phyloP scores from a whole-genome alignment of 2,797 vertebrate species.

The Danio kyathit region DNA sequence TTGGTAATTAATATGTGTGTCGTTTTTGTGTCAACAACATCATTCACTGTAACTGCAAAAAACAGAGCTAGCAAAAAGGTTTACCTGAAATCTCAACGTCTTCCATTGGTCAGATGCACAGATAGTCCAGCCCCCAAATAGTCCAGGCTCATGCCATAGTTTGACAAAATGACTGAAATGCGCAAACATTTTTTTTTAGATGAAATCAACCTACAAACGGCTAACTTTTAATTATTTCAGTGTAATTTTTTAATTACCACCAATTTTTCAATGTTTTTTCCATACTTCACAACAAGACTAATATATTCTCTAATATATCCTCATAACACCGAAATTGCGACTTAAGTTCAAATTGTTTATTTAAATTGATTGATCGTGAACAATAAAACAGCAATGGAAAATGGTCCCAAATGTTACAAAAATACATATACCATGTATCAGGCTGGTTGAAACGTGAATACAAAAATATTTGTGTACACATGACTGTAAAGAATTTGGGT shows the following conservation, averaged over 20 bases:
- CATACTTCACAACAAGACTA: no score
- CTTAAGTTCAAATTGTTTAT: slow-evolving; percentile 63
- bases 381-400: slow-evolving; percentile 58
- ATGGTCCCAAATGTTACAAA: slow-evolving; percentile 56
- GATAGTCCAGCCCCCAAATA: background rate
- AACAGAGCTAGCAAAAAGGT: background rate
- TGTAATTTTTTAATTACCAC: no score
- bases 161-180: background rate
- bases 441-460: slow-evolving; percentile 46
- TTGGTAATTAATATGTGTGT: background rate
- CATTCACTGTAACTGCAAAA: background rate
- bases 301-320: no score
- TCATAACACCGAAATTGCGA: background rate
- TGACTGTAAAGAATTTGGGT: slow-evolving; percentile 38
- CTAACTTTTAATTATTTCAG: no score
- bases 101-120: background rate
- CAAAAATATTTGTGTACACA: slow-evolving; percentile 56
- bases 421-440: slow-evolving; percentile 60
- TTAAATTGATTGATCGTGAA: slow-evolving; percentile 64
- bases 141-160: no score
- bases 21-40: background rate
- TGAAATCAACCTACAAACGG: background rate
- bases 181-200: background rate
- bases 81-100: background rate
- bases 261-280: no score